These are phyloP conservation scores for Chrysoperla carnea DNA, from an alignment of 1,140 invertebrate genomes.

Conservation along the genomic window DNA sequence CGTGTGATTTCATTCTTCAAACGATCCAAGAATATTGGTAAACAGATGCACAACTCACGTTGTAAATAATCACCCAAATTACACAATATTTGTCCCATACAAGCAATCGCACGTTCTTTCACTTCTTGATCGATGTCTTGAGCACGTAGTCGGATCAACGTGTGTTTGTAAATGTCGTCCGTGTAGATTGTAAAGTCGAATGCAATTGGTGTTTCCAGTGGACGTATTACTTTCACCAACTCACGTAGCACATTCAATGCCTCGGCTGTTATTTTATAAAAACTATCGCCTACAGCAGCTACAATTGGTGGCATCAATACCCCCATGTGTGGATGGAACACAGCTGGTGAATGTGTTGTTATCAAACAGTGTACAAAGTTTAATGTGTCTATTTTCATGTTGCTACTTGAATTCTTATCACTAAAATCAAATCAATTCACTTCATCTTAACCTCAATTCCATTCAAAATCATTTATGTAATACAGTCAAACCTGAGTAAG, in stretches of 20 bases:
- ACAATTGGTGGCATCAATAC: constrained; percentile 78
- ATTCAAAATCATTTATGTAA: too few species aligned
- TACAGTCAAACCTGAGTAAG: too few species aligned
- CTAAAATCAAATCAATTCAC: too few species aligned
- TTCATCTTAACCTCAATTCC: too few species aligned
- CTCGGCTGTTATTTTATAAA: constrained; percentile 97
- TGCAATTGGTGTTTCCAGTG: constrained; percentile 47
- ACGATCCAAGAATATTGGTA: constrained; percentile 88
- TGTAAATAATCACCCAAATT: constrained; percentile 73
- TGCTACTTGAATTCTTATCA: constrained; percentile 88
- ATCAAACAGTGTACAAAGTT: constrained; percentile 82
- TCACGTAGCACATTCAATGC: constrained; percentile 85
- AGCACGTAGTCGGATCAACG: constrained; percentile 71
- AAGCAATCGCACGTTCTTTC: constrained; percentile 92
- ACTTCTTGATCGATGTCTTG: constrained; percentile 97
- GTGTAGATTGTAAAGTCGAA: constrained; percentile 69
- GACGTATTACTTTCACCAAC: constrained; percentile 85
- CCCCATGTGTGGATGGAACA: constrained; percentile 65
- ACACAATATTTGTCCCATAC: constrained; percentile 89
- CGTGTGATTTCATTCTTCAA: constrained; percentile 93
- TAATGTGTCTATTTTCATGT: constrained; percentile 97
- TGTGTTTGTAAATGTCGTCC: constrained; percentile 67
- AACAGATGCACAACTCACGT: constrained; percentile 60
- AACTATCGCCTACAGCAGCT: constrained; percentile 77
- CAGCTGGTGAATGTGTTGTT: constrained; percentile 59